These are phyloP conservation scores for Ips nitidus DNA, from an alignment of 1,140 invertebrate genomes.

Conservation along the genomic window DNA sequence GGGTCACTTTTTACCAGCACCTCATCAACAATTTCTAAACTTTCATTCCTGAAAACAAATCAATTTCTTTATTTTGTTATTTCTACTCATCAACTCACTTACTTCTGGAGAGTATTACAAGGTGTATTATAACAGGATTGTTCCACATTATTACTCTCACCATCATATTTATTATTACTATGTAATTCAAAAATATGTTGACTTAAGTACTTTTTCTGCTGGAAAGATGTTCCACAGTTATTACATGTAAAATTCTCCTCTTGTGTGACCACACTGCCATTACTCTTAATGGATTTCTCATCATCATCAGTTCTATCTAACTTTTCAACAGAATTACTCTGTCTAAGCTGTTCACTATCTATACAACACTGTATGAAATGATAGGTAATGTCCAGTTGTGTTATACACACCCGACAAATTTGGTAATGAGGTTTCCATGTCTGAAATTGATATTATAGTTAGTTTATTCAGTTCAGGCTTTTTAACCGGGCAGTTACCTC, in stretches of 20 bases:
- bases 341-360: constrained; percentile 27
- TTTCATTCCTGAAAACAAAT: background rate
- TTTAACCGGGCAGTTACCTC: constrained; percentile 23
- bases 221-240: constrained; percentile 25
- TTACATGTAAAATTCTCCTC: constrained; percentile 21
- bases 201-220: constrained; percentile 29
- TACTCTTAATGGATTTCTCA: background rate
- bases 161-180: constrained; percentile 6
- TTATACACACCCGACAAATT: constrained; percentile 21
- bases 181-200: constrained; percentile 32
- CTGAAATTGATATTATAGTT: constrained; percentile 10
- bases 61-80: background rate
- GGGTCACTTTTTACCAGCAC: background rate
- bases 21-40: background rate
- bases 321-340: background rate
- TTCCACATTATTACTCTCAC: background rate
- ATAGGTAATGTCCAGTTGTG: constrained; percentile 24
- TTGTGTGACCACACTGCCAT: background rate
- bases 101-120: too few species aligned
- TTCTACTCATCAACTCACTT: background rate
- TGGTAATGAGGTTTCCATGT: constrained; percentile 25
- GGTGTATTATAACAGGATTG: background rate
- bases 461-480: background rate
- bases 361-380: constrained; percentile 26
- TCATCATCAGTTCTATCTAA: background rate